These are phyloP conservation scores for Eretmochelys imbricata DNA, from an alignment of 2,113 vertebrate genomes.

Conservation along the genomic window DNA sequence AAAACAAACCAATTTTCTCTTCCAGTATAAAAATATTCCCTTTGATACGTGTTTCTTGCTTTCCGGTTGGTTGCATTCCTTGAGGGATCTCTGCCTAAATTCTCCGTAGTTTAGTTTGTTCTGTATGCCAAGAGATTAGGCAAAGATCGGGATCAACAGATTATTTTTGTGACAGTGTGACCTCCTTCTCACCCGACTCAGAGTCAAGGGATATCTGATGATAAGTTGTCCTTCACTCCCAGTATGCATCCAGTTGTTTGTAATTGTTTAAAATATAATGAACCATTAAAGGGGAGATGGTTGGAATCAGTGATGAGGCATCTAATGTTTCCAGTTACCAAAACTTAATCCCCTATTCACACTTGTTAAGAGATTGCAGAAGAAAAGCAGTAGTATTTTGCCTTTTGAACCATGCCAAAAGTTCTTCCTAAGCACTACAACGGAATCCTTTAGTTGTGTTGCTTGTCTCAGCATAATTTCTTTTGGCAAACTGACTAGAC, in stretches of 20 bases:
- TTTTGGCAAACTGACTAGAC: not conserved
- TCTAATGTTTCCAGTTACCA: slow-evolving; percentile 36
- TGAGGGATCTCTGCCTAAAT: not conserved
- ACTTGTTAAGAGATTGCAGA: not conserved
- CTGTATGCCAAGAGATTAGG: not conserved
- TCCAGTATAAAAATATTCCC: not conserved
- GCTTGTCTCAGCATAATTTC: not conserved
- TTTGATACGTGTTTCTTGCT: not conserved
- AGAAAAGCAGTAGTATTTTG: slow-evolving; percentile 10
- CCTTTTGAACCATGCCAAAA: slow-evolving; percentile 7
- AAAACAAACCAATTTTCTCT: slow-evolving; percentile 4
- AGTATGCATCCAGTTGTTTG: slow-evolving; percentile 32
- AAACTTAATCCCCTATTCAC: slow-evolving; percentile 20
- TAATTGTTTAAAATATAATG: slow-evolving; percentile 28
- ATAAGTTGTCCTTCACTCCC: not conserved
- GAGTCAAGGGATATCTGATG: not conserved
- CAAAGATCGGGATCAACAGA: not conserved
- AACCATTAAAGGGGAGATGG: slow-evolving; percentile 24
- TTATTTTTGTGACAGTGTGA: not conserved
- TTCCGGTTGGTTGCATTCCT: not conserved
- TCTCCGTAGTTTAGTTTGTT: not conserved
- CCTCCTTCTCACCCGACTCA: not conserved
- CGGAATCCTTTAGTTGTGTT: not conserved
- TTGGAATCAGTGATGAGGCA: slow-evolving; percentile 4
- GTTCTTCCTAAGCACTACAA: not conserved